These are phyloP conservation scores for Pteropus rufus DNA, from an alignment of 2,797 vertebrate genomes.

Conservation along the genomic window DNA sequence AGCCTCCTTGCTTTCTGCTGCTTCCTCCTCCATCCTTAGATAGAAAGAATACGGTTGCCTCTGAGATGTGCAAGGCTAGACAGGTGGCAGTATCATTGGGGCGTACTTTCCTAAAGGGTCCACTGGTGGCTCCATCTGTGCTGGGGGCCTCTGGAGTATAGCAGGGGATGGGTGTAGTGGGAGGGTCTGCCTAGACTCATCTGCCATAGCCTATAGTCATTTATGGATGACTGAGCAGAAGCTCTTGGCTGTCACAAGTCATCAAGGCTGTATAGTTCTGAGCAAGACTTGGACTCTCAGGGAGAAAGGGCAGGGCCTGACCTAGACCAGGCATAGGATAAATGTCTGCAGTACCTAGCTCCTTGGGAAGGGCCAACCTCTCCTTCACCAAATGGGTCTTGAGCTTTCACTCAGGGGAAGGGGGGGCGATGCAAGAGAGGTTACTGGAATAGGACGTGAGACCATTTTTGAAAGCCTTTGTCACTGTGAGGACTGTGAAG, in stretches of 20 bases:
- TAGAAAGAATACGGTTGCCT: neutral
- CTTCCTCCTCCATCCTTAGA: neutral
- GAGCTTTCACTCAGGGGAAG: neutral
- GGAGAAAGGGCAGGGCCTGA: neutral
- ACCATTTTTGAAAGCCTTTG: neutral
- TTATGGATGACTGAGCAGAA: neutral
- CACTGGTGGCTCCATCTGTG: neutral
- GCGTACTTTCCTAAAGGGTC: neutral
- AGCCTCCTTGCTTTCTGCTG: neutral
- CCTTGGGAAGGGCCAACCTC: neutral
- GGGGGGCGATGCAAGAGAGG: neutral
- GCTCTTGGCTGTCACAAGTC: constrained; percentile 2
- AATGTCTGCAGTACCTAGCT: neutral
- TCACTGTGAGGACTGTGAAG: neutral
- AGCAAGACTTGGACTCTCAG: neutral
- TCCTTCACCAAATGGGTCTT: neutral
- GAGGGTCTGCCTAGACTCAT: neutral
- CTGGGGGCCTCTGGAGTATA: neutral
- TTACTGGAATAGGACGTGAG: neutral
- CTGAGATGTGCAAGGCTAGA: neutral
- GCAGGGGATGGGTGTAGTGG: neutral
- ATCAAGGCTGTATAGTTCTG: neutral
- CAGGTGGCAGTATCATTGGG: neutral
- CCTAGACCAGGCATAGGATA: neutral
- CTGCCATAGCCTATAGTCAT: neutral